phyloP scores from a whole-genome alignment of 2,888 invertebrate genomes.

The Trachelus iudaicus region DNA sequence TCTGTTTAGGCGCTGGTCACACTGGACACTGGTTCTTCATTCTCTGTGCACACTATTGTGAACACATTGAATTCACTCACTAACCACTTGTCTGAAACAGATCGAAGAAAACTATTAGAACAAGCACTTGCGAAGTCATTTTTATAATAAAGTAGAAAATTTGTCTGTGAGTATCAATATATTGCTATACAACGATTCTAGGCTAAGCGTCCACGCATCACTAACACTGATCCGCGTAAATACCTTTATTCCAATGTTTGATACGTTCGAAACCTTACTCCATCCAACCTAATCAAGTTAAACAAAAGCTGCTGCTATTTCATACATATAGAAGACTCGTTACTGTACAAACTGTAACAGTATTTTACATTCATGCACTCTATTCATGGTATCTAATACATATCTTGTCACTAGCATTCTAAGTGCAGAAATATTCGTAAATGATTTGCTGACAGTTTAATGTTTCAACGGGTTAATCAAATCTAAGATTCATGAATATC shows the following conservation, averaged over 20 bases:
- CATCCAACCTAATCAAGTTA: not conserved
- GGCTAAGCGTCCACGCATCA: not conserved
- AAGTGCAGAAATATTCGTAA: not conserved
- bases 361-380: no score
- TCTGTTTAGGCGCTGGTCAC: conserved; percentile 38
- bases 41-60: conserved; percentile 46
- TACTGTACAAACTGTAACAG: not conserved
- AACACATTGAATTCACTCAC: conserved; percentile 58
- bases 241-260: not conserved
- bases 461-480: no score
- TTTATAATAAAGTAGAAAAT: not conserved
- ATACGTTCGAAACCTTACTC: not conserved
- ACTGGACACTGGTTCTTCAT: conserved; percentile 46
- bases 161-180: not conserved
- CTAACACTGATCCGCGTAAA: not conserved
- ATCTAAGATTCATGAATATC: no score
- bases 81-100: conserved; percentile 57
- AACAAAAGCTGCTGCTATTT: not conserved
- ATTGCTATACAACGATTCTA: not conserved
- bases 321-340: not conserved
- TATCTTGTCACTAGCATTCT: not conserved
- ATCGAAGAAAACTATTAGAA: not conserved
- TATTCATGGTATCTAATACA: not conserved
- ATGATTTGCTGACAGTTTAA: no score
- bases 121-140: not conserved